Evolutionary conservation across 2,797 vertebrate genomes (phyloP), one percentile per base, ranked within the genome.

Genomic region (Acanthurus lineatus): DNA sequence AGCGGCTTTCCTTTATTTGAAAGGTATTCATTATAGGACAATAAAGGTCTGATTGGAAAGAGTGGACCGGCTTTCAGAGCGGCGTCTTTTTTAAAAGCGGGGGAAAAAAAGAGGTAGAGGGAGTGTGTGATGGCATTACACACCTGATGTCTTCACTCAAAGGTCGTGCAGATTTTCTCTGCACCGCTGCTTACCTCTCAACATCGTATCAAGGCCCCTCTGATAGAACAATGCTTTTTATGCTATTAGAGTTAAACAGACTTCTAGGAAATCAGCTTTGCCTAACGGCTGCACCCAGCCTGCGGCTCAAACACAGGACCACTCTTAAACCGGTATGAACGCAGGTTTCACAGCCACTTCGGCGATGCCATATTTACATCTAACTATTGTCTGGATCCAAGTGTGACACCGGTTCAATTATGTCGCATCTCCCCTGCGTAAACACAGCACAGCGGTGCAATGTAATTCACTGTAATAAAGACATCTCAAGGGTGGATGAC

Each of bases 131-230:
- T 78, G 42, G 76, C 76, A 74, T 84, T 90, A 71, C 79, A 75
- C 86, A 88, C 77, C 73, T 84, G 84, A 90, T 82, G 82, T 88
- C 83, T 86, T 83, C 78, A 83, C 83, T 91, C 78, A 85, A 81
- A 82, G 68, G 57, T n/a, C 48, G 63, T 4, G 3, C 65, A 69
- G 79, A 86, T 88, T 85, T 84, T 78, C 73, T 69, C 56, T 6
- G n/a, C 66, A 35, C 70, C 1, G 16, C 61, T 78, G 76, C 79
- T 66, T 63, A 19, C 66, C 64, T 38, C 59, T 80, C 82, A 48
- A 47, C 79, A 47, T 74, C n/a, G 20, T 70, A 69, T 79, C 76
- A 65, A 20, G 76, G 66, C 65, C 53, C 17, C 57, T 48, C 65
- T 58, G 62, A 82, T 76, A 78, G 79, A 88, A 82, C 81, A 84